Conservation (phyloP, 1,140 invertebrate species). For the Sminthurinus signatus region DNA sequence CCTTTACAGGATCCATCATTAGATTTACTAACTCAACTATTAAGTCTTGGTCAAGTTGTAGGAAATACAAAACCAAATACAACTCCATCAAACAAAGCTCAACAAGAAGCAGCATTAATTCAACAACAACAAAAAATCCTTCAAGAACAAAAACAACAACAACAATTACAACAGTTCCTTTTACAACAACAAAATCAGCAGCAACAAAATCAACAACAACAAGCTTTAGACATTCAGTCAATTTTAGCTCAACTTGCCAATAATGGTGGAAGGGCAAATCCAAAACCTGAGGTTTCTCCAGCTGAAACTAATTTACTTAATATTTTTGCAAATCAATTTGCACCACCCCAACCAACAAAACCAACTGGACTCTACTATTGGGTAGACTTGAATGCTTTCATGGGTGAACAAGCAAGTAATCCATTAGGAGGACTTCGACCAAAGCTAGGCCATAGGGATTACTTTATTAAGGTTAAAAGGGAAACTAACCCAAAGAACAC, state of each 20-base stretch:
- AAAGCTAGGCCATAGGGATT: slow-evolving; percentile 33
- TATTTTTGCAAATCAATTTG: slow-evolving; percentile 22
- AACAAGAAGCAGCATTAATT: neutral
- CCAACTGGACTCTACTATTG: slow-evolving; percentile 37
- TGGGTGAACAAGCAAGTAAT: slow-evolving; percentile 27
- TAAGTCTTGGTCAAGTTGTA: slow-evolving; percentile 20
- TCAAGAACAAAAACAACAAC: neutral
- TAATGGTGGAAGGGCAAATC: neutral
- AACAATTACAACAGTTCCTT: neutral
- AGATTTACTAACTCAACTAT: slow-evolving; percentile 29
- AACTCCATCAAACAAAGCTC: neutral
- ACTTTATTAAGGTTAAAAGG: slow-evolving; percentile 34
- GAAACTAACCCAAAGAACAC: neutral
- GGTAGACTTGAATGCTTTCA: slow-evolving; percentile 38
- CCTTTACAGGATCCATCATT: slow-evolving; percentile 10
- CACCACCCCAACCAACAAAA: slow-evolving; percentile 14
- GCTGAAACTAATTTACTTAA: slow-evolving; percentile 26
- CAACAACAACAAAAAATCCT: neutral
- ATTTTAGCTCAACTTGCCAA: slow-evolving; percentile 1
- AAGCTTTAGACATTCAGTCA: slow-evolving; percentile 14
- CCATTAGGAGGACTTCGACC: slow-evolving; percentile 31
- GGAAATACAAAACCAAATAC: slow-evolving; percentile 13
- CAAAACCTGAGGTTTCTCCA: slow-evolving; percentile 13
- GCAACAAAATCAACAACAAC: neutral
- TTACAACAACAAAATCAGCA: neutral